Base-by-base conservation (phyloP, 2,113 vertebrate species). In the Bucco capensis region DNA sequence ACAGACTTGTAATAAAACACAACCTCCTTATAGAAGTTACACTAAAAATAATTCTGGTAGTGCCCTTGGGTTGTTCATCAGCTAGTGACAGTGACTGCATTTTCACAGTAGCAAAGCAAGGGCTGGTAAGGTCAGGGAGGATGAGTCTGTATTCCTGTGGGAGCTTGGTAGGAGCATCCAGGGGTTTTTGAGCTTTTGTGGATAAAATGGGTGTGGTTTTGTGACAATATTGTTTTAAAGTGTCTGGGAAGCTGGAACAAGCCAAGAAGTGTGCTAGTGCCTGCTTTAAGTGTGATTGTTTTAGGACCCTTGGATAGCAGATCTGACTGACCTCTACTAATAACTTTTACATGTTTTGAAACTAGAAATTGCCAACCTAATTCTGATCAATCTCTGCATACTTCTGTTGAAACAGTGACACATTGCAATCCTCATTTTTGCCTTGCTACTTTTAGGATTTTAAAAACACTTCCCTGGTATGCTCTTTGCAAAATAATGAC, bases 11-110 rank as follows among this genome's bases (percentile, higher is more conserved):
- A 77, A 83, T 82, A 71, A 83, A 83, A 42, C 44, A 61, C 71
- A 72, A 51, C 47, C 38, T 91, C 67, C 86, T 79, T 88, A n/a
- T 18, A 75, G 76, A 71, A 94, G 73, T 92, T 86, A 53, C 31
- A 79, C 90, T 96, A 93, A 93, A 95, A 96, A 84, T 90, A 96
- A 85, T 92, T 38, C 65, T 73, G 66, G 83, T 87, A 37, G 50
- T 79, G 53, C 92, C 94, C 74, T 83, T 5, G 1, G 75, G 89
- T 79, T 79, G 74, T 92, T 93, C 81, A 70, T 95, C 88, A 93
- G 74, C 77, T 35, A 53, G 78, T 0, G 10, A 84, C 71, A 70
- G 77, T 0, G n/a, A n/a, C 70, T 86, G 81, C 57, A 3, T 86
- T 93, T 89, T 90, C 88, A 79, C 54, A 58, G 90, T 2, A 1